Base-by-base conservation (phyloP, 2,113 vertebrate genomes). In the Larimichthys crocea region DNA sequence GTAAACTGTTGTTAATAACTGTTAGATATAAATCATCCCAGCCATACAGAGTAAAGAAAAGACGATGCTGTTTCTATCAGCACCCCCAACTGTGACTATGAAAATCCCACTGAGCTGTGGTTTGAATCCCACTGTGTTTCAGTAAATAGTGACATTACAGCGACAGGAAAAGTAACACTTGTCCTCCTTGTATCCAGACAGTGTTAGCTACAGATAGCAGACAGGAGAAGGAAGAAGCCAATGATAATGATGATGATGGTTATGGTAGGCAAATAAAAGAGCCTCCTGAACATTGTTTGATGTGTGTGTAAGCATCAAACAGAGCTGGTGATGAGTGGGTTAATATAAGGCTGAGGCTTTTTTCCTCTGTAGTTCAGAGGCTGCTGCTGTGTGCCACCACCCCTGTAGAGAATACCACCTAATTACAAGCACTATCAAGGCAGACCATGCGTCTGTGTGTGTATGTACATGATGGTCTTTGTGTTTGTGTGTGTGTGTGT, bases 311-410 rank as follows among this genome's bases (percentile, higher is more conserved):
- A 64, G 76, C 60, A 86, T 93, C 88, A 90, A 85, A 93, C 74
- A 80, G 74, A 80, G 67, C 78, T 77, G 62, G 65, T 88, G 87
- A 90, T 87, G 86, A 82, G 80, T 86, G 83, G 69, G 71, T 90
- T 92, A 91, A 93, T 93, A 86, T 91, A 64, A 83, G 87, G 81
- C 59, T 80, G 72, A 86, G 73, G 79, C 80, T 79, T 77, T 68
- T 82, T 61, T 67, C 83, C 81, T 88, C 76, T 88, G 40, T 76
- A 82, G 74, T 84, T 81, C 76, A 81, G 73, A 75, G 69, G 75
- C 76, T 76, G 74, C 83, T 73, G 76, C 68, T 42, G 42, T 61
- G 22, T 69, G 48, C 77, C 71, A 29, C 42, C 52, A 50, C 63
- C 80, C 67, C 15, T 68, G 65, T 59, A 57, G 72, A 70, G 12